phyloP scores from a whole-genome alignment of 2,888 invertebrate species.

The Omphaloscelis lunosa region DNA sequence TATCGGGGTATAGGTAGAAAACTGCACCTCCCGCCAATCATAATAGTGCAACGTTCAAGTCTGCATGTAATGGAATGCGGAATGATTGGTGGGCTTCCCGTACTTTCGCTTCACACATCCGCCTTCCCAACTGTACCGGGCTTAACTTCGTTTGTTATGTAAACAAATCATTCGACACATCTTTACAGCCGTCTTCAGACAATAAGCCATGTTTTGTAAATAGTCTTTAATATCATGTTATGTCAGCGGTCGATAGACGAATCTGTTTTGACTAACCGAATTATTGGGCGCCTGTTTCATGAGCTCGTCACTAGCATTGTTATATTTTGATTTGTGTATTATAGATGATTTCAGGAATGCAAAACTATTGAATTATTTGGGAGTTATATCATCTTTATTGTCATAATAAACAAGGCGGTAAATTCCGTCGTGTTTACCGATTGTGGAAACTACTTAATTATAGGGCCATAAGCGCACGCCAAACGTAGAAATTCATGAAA shows the following conservation, averaged over 20 bases:
- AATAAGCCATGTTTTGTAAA: slow-evolving; percentile 74
- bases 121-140: slow-evolving; percentile 76
- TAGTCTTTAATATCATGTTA: slow-evolving; percentile 63
- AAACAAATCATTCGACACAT: slow-evolving; percentile 75
- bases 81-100: slow-evolving; percentile 85
- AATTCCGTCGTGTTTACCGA: slow-evolving; percentile 7
- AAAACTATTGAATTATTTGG: slow-evolving; percentile 48
- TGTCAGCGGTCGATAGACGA: slow-evolving; percentile 63
- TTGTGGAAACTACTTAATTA: background rate
- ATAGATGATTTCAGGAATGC: slow-evolving; percentile 40
- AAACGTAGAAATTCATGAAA: background rate
- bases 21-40: slow-evolving; percentile 30
- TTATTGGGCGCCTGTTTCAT: slow-evolving; percentile 58
- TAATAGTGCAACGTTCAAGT: slow-evolving; percentile 50
- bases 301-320: slow-evolving; percentile 58
- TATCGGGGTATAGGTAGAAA: slow-evolving; percentile 3
- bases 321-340: slow-evolving; percentile 44
- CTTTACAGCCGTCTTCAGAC: slow-evolving; percentile 69
- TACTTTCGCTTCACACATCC: slow-evolving; percentile 88
- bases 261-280: slow-evolving; percentile 69
- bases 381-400: slow-evolving; percentile 22
- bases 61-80: slow-evolving; percentile 82
- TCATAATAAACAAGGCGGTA: slow-evolving; percentile 15
- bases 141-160: slow-evolving; percentile 77
- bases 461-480: background rate